Evolutionary conservation across 2,888 invertebrate species (phyloP).

Genomic region (Cactoblastis cactorum): DNA sequence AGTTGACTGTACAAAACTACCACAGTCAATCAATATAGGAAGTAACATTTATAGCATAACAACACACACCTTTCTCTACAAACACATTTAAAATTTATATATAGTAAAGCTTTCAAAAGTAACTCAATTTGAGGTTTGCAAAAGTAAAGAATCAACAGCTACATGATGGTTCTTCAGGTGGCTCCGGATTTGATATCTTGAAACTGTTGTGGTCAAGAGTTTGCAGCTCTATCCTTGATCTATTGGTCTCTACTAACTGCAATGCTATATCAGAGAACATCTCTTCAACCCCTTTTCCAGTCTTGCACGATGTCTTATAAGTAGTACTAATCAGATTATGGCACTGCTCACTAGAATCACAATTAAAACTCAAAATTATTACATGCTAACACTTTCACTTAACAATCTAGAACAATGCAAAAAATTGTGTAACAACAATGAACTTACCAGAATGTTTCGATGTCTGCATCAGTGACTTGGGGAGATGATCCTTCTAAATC

Average conservation of each 20-base stretch:
- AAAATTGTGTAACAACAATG: slow-evolving; percentile 6
- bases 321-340: slow-evolving; percentile 93
- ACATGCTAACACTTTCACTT: neutral
- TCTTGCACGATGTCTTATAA: slow-evolving; percentile 94
- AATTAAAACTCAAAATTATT: neutral
- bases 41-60: neutral
- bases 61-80: slow-evolving; percentile 6
- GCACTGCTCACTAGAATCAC: slow-evolving; percentile 87
- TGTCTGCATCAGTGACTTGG: slow-evolving; percentile 91
- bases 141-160: slow-evolving; percentile 53
- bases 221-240: slow-evolving; percentile 90
- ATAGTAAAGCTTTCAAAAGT: neutral
- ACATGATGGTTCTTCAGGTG: slow-evolving; percentile 72
- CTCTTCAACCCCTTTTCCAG: slow-evolving; percentile 90
- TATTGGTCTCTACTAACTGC: slow-evolving; percentile 87
- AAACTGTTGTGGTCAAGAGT: slow-evolving; percentile 88
- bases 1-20: neutral
- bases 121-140: neutral
- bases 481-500: slow-evolving; percentile 87
- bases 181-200: slow-evolving; percentile 83
- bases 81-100: neutral
- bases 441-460: slow-evolving; percentile 90
- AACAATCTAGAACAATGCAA: neutral
- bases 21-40: neutral
- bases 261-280: slow-evolving; percentile 95